These are phyloP conservation scores for Orussus abietinus DNA, from an alignment of 1,140 invertebrate species.

Conservation along the genomic window DNA sequence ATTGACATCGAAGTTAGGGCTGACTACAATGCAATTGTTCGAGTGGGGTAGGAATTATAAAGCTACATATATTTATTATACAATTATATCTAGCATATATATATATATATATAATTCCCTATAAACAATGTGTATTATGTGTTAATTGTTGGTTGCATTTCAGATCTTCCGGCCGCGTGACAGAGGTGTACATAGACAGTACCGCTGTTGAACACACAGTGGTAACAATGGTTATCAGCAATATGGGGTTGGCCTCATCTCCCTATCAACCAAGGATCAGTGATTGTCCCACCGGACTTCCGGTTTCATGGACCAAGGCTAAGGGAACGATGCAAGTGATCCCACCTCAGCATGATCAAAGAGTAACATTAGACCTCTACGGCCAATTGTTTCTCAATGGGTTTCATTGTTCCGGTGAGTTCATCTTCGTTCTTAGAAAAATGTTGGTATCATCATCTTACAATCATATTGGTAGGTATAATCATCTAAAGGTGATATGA, in stretches of 20 bases:
- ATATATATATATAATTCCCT: no score
- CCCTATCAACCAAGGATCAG: slow-evolving; percentile 41
- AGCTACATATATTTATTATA: no score
- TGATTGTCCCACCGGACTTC: slow-evolving; percentile 46
- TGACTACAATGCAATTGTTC: slow-evolving; percentile 46
- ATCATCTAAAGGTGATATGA: no score
- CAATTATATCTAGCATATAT: no score
- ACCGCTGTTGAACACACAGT: slow-evolving; percentile 39
- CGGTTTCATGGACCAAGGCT: slow-evolving; percentile 41
- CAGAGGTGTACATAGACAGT: slow-evolving; percentile 47
- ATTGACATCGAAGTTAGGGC: slow-evolving; percentile 48
- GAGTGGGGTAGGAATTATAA: no score
- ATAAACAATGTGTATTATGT: no score
- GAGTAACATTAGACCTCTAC: slow-evolving; percentile 41
- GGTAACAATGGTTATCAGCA: slow-evolving; percentile 46
- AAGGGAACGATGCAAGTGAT: slow-evolving; percentile 37
- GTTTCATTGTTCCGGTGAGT: slow-evolving; percentile 43
- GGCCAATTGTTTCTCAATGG: slow-evolving; percentile 32
- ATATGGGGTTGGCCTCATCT: slow-evolving; percentile 40
- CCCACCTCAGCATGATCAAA: slow-evolving; percentile 44
- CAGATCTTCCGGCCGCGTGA: slow-evolving; percentile 40
- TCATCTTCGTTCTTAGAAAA: no score
- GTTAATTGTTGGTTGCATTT: no score
- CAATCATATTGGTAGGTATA: no score
- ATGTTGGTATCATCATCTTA: no score